Percentiles rank a stretch among this genome's conserved stretches.
phyloP scores from a whole-genome alignment of 2,888 invertebrate genomes.

The Microctonus aethiopoides region DNA sequence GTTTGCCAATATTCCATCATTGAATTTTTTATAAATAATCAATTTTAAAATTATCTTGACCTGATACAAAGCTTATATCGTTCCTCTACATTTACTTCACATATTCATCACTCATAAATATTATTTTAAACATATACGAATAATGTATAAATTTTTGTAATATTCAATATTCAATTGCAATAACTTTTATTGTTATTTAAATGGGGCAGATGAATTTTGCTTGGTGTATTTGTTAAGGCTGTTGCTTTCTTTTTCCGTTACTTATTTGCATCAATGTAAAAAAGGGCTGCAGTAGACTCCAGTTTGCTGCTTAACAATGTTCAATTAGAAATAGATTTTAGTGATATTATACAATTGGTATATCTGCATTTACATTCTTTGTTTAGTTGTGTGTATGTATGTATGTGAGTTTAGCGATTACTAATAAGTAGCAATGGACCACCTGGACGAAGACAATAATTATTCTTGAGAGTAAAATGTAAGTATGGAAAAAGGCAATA shows the following conservation, averaged over 20 bases:
- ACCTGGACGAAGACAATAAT: constrained; percentile 61
- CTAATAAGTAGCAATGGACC: constrained; percentile 58
- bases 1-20: constrained; percentile 1
- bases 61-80: too few species aligned
- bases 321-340: constrained; percentile 6
- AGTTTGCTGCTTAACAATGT: constrained; percentile 51
- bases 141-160: too few species aligned
- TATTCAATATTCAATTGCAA: too few species aligned
- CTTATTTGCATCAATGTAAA: neutral
- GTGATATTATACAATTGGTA: neutral
- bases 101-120: too few species aligned
- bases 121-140: too few species aligned
- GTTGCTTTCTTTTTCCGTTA: neutral
- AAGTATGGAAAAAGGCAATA: too few species aligned
- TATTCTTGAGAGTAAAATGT: too few species aligned
- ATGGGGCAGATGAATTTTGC: neutral
- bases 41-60: neutral
- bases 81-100: too few species aligned
- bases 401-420: constrained; percentile 25
- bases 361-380: neutral
- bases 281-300: constrained; percentile 38
- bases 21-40: neutral
- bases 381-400: neutral
- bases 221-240: neutral
- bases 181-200: too few species aligned